Evolutionary conservation across 2,113 vertebrate species (phyloP), one percentile per base, ranked within the genome.

Genomic region (Symphodus melops): DNA sequence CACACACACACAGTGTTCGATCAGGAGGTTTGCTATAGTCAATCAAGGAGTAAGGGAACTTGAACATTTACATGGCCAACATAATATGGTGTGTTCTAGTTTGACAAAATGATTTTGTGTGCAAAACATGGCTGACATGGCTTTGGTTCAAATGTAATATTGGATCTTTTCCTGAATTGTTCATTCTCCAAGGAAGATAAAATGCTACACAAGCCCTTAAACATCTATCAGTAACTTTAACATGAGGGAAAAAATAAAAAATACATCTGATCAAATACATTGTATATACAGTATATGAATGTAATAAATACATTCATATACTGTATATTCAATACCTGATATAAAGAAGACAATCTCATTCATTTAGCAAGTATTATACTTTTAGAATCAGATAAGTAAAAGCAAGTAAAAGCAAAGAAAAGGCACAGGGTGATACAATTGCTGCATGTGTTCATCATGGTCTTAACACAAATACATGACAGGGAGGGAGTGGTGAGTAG

Each of bases 401-500:
- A 3, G 60, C 44, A 64, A 51, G 53, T 69, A 20, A 63, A 75
- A 82, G 65, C 54, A 68, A 42, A 42, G 41, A 17, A 69, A 53
- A 64, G 33, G 39, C 57, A 67, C 17, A 49, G 49, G 41, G 59
- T 36, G 70, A 77, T 65, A 54, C 64, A 69, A 55, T 60, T 80
- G 72, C 81, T 63, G 21, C 2, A 4, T 61, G 57, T 67, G 67
- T 80, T 86, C 86, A 81, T 84, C 56, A 68, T 69, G 54, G 63
- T 75, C 74, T 81, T 63, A 79, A 70, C 39, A 64, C 63, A 78
- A 79, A 81, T 76, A 81, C 59, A 80, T 86, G 75, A 75, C 83
- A 78, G 62, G 76, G 68, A 78, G 80, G 83, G 87, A 86, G 88
- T 80, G 83, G 79, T 9, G 19, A 54, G 72, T 60, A 73, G 84